Conservation (phyloP, 2,888 invertebrate species). For the Caenorhabditis sp. region DNA sequence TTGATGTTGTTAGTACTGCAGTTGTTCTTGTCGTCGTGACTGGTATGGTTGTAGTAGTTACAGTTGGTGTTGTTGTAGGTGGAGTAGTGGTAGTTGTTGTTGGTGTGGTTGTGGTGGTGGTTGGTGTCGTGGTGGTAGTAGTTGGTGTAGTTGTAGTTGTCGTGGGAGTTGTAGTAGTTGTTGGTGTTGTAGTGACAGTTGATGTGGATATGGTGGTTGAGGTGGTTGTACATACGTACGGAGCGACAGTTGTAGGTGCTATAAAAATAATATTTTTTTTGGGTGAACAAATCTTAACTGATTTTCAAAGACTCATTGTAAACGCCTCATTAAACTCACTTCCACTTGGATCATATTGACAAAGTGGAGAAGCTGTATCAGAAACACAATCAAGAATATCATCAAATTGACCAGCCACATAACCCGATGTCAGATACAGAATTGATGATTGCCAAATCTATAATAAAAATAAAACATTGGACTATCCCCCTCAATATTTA, state of each 20-base stretch:
- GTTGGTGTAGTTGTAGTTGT: not conserved
- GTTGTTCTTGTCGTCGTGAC: not conserved
- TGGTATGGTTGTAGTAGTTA: not conserved
- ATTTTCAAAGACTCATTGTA: no score
- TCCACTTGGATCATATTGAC: constrained; percentile 1
- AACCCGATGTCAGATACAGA: constrained; percentile 10
- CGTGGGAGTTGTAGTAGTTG: not conserved
- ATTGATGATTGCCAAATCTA: not conserved
- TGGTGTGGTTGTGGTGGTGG: not conserved
- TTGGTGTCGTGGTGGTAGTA: not conserved
- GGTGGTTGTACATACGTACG: no score
- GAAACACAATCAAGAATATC: constrained; percentile 3
- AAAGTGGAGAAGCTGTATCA: not conserved
- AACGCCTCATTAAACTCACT: not conserved
- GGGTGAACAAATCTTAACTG: no score
- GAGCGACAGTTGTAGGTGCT: not conserved
- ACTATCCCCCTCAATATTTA: no score
- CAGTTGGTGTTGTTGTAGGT: not conserved
- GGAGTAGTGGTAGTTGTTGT: not conserved
- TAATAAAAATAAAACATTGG: no score
- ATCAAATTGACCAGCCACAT: constrained; percentile 19
- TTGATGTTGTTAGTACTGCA: not conserved
- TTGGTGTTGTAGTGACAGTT: constrained; percentile 2
- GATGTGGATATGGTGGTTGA: not conserved
- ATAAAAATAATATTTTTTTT: no score